A percentile compares a stretch with the other conserved stretches of the same genome.
Evolutionary conservation across 23 tunicate genomes (phyloP).

Genomic region (Styela plicata): DNA sequence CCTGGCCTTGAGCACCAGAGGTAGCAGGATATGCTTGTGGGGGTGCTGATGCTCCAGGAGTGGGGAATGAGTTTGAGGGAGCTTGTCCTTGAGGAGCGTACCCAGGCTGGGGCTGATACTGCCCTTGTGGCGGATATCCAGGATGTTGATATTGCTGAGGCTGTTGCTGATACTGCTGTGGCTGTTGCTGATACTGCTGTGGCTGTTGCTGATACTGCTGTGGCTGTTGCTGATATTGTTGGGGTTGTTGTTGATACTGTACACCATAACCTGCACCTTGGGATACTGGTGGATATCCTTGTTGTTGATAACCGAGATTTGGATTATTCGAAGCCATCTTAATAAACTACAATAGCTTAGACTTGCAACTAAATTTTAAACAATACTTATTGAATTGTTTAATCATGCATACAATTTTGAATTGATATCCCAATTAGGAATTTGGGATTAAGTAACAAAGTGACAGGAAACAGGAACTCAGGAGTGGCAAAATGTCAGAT

Average conservation of each 20-base stretch:
- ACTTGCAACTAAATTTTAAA: slow-evolving; percentile 31
- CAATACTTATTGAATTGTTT: slow-evolving; percentile 50
- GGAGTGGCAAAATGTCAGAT: too few species aligned
- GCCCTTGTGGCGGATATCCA: background rate
- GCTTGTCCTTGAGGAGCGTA: background rate
- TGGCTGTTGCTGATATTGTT: background rate
- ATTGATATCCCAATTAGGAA: too few species aligned
- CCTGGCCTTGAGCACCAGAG: background rate
- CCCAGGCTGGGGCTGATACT: background rate
- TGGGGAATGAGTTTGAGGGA: background rate
- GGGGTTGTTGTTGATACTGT: background rate
- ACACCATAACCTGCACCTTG: background rate
- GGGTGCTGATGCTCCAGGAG: background rate
- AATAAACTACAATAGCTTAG: slow-evolving; percentile 6
- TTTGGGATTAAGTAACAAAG: too few species aligned
- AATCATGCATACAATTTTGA: too few species aligned
- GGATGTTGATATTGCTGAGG: too few species aligned
- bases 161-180: too few species aligned
- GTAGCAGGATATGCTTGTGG: background rate
- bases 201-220: background rate
- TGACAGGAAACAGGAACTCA: too few species aligned
- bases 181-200: background rate
- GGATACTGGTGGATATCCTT: background rate
- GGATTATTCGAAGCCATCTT: background rate
- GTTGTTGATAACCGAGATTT: background rate